These are phyloP conservation scores for Mus minutoides DNA, from an alignment of 2,797 vertebrate genomes.

Conservation along the genomic window DNA sequence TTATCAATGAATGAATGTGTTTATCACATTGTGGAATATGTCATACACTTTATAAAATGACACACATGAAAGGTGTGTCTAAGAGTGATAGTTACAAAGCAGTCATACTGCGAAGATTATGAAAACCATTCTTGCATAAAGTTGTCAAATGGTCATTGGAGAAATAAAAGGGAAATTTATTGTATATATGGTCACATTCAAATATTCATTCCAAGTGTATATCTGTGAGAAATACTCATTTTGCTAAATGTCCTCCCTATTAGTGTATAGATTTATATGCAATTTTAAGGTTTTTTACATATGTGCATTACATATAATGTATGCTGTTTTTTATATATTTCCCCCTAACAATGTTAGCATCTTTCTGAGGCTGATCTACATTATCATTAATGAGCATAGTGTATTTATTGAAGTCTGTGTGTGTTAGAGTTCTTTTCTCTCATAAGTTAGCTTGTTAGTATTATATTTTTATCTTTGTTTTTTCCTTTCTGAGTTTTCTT, in stretches of 20 bases:
- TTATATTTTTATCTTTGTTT: not conserved
- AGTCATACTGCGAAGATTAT: constrained; percentile 11
- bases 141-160: not conserved
- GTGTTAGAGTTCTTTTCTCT: constrained; percentile 42
- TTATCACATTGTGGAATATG: not conserved
- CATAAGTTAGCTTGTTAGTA: constrained; percentile 27
- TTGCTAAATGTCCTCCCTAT: constrained; percentile 53
- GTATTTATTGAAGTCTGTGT: constrained; percentile 38
- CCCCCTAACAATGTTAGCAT: not conserved
- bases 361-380: constrained; percentile 19
- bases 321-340: constrained; percentile 5
- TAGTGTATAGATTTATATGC: constrained; percentile 8
- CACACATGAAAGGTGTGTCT: not conserved
- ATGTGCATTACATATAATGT: not conserved
- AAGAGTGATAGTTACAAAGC: not conserved
- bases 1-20: not conserved
- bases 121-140: constrained; percentile 53
- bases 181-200: not conserved
- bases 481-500: not conserved
- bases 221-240: constrained; percentile 44
- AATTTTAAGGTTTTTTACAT: constrained; percentile 2
- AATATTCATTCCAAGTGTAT: not conserved
- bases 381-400: not conserved
- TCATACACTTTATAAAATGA: constrained; percentile 18
- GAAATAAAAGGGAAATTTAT: constrained; percentile 31